Percentiles rank a stretch among this genome's conserved stretches.
Evolutionary conservation across 2,113 vertebrate genomes (phyloP).

Genomic region (Oncorhynchus kisutch): DNA sequence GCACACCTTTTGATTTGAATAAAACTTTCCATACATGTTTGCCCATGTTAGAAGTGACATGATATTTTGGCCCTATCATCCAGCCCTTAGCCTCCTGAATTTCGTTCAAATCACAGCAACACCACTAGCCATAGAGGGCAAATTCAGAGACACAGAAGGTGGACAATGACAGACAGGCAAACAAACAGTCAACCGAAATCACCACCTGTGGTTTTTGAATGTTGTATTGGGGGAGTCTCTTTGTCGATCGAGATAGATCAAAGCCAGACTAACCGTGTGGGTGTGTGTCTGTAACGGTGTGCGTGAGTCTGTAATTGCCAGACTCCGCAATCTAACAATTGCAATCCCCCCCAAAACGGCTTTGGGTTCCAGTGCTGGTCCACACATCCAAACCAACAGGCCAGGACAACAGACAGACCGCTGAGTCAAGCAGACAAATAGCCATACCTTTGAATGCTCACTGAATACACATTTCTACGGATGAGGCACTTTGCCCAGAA

Average conservation of each 20-base stretch:
- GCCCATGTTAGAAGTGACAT: too few species aligned
- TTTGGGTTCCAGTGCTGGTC: conserved; percentile 45
- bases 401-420: conserved; percentile 12
- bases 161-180: background rate
- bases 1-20: too few species aligned
- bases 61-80: too few species aligned
- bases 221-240: conserved; percentile 52
- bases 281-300: background rate
- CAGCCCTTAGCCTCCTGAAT: too few species aligned
- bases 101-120: too few species aligned
- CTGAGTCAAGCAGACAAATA: conserved; percentile 1
- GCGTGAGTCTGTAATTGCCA: conserved; percentile 22
- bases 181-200: conserved; percentile 26
- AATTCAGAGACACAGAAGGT: background rate
- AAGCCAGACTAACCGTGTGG: conserved; percentile 33
- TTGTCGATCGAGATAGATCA: conserved; percentile 42
- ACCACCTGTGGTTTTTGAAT: conserved; percentile 37
- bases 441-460: conserved; percentile 18
- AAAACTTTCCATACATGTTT: too few species aligned
- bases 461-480: background rate
- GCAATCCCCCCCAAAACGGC: conserved; percentile 34
- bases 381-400: conserved; percentile 52
- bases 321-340: conserved; percentile 43
- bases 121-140: background rate
- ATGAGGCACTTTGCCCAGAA: background rate